A percentile compares a stretch with the other conserved stretches of the same genome.
phyloP scores from a whole-genome alignment of 2,113 vertebrate genomes.

The Brachionichthys hirsutus region DNA sequence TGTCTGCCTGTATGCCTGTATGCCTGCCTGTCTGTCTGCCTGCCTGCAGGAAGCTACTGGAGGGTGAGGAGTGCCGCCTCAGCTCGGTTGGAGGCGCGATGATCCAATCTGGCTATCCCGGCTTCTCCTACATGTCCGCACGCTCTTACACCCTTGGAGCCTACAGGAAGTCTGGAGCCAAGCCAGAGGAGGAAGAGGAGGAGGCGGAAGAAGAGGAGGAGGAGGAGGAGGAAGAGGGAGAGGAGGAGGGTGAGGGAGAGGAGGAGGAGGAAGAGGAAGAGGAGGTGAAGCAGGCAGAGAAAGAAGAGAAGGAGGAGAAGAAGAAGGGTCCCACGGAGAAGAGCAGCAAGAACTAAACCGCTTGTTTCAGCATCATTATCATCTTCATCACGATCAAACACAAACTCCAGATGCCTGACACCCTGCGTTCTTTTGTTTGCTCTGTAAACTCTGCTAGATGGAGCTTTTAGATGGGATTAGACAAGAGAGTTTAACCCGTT shows the following conservation, averaged over 20 bases:
- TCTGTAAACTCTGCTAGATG: not conserved
- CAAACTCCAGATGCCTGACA: conserved; percentile 41
- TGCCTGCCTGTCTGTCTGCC: not conserved
- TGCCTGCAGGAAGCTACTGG: conserved; percentile 80
- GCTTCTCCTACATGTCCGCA: conserved; percentile 70
- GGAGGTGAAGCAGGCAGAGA: too few species aligned
- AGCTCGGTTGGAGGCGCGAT: conserved; percentile 70
- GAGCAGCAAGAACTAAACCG: conserved; percentile 75
- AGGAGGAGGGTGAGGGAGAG: conserved; percentile 16
- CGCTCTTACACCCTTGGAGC: conserved; percentile 69
- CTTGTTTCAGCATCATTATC: conserved; percentile 13
- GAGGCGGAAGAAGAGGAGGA: conserved; percentile 55
- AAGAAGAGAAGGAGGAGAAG: conserved; percentile 48
- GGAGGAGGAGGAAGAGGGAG: conserved; percentile 42
- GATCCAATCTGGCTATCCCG: conserved; percentile 74
- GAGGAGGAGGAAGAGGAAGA: conserved; percentile 43
- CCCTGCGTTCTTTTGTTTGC: conserved; percentile 33
- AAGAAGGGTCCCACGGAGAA: conserved; percentile 64
- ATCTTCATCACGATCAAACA: conserved; percentile 38
- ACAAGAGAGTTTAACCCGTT: too few species aligned
- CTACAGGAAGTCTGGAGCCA: conserved; percentile 70
- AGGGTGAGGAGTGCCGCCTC: conserved; percentile 84
- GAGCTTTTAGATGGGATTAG: too few species aligned
- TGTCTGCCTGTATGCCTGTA: conserved; percentile 1
- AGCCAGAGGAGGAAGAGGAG: conserved; percentile 72